Conservation (phyloP, 2,888 invertebrate species). For the Cylindroiulus punctatus region DNA sequence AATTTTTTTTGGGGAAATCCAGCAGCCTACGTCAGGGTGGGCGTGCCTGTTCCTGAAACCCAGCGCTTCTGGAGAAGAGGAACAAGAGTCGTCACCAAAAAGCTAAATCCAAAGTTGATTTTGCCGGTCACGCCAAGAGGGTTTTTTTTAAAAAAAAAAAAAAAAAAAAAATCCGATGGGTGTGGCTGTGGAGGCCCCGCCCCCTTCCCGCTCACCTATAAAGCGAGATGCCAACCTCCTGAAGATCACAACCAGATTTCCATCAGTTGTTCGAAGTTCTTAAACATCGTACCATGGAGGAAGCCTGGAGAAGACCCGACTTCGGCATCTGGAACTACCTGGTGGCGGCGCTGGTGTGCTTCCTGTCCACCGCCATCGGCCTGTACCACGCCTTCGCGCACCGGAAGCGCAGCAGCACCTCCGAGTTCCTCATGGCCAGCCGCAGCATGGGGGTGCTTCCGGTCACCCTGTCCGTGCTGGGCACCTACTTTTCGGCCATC, state of each 20-base stretch:
- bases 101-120: not conserved
- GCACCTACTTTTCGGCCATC: conserved; percentile 46
- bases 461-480: conserved; percentile 36
- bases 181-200: not conserved
- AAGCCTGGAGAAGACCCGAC: not conserved
- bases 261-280: too few relatives aligned
- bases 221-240: not conserved
- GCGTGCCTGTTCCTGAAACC: too few relatives aligned
- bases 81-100: not conserved
- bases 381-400: conserved; percentile 44
- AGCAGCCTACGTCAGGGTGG: too few relatives aligned
- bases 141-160: not conserved
- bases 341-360: not conserved
- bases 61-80: not conserved
- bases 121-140: not conserved
- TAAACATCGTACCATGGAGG: not conserved
- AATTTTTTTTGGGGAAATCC: too few relatives aligned
- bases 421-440: conserved; percentile 46
- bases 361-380: conserved; percentile 32
- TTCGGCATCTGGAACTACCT: conserved; percentile 34
- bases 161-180: not conserved
- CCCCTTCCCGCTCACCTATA: not conserved
- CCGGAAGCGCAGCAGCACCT: not conserved
- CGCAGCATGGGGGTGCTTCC: conserved; percentile 29
- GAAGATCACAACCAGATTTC: not conserved